Evolutionary conservation across 2,113 vertebrate genomes (phyloP).

Genomic region (Glaucomys volans): DNA sequence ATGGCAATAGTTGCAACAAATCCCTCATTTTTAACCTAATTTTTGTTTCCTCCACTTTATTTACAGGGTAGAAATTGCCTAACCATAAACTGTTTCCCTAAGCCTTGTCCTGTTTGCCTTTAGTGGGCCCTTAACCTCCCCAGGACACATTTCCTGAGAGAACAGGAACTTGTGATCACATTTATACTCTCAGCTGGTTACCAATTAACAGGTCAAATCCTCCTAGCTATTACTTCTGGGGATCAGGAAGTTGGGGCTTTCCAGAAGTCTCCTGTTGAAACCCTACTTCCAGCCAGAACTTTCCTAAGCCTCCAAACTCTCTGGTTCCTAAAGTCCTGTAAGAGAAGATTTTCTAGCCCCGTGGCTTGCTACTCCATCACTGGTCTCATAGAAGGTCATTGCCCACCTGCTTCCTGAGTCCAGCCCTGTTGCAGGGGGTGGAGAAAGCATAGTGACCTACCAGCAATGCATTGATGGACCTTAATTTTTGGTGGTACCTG

Average conservation of each 20-base stretch:
- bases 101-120: conserved; percentile 1
- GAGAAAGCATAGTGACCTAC: neutral
- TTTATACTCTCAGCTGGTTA: neutral
- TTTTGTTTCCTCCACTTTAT: conserved; percentile 37
- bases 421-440: neutral
- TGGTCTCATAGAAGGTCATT: neutral
- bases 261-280: neutral
- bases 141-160: neutral
- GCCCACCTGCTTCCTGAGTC: neutral
- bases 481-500: neutral
- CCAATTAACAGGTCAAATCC: neutral
- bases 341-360: neutral
- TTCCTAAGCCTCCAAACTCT: neutral
- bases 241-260: neutral
- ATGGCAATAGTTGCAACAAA: neutral
- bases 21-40: neutral
- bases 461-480: neutral
- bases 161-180: neutral
- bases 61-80: neutral
- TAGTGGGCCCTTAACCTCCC: neutral
- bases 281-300: neutral
- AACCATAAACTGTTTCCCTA: neutral
- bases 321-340: neutral
- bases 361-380: neutral
- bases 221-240: neutral